phyloP scores from a whole-genome alignment of 2,888 invertebrate genomes.

The Rhodophaea formosa region DNA sequence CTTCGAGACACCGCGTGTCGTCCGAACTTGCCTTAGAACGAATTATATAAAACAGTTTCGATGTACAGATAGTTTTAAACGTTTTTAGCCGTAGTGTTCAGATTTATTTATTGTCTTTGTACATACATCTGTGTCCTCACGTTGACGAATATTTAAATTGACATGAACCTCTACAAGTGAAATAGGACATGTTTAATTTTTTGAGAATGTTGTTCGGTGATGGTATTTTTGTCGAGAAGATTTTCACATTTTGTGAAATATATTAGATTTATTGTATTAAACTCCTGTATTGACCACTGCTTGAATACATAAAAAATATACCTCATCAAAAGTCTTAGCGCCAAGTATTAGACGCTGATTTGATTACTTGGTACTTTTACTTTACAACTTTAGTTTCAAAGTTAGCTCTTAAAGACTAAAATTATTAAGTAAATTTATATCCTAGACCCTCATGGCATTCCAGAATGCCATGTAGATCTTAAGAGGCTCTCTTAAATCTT shows the following conservation, averaged over 20 bases:
- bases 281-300: not conserved
- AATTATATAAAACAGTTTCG: constrained; percentile 26
- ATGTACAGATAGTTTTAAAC: constrained; percentile 28
- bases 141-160: constrained; percentile 3
- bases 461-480: too few species aligned
- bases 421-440: too few species aligned
- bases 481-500: not conserved
- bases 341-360: too few species aligned
- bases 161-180: constrained; percentile 1
- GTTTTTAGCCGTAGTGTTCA: constrained; percentile 40
- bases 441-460: too few species aligned
- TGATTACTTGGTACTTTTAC: too few species aligned
- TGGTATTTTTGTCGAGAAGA: not conserved
- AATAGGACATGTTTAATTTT: constrained; percentile 2
- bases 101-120: constrained; percentile 25
- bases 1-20: constrained; percentile 27
- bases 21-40: constrained; percentile 43
- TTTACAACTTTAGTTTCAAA: too few species aligned
- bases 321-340: constrained; percentile 1
- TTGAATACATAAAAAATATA: not conserved
- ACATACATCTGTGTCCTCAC: constrained; percentile 2
- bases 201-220: constrained; percentile 11
- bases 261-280: constrained; percentile 5
- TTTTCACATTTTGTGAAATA: constrained; percentile 5
- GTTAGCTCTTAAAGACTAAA: too few species aligned